Percentiles rank a stretch among this genome's conserved stretches.
phyloP scores from a whole-genome alignment of 2,888 invertebrate species.

The Amphipoea lucens region DNA sequence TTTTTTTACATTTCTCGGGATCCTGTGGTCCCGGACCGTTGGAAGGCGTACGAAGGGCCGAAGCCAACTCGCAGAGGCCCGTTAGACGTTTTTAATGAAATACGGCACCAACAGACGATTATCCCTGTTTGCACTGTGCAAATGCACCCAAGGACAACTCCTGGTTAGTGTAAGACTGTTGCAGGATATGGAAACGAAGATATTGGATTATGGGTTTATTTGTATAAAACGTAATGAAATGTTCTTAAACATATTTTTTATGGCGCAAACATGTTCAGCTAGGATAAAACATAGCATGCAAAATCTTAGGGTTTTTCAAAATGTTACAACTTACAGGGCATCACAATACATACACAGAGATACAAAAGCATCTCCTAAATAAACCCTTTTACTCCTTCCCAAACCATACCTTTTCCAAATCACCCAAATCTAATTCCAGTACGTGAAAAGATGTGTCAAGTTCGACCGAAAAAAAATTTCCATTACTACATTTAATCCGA shows the following conservation, averaged over 20 bases:
- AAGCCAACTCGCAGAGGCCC: too few species aligned
- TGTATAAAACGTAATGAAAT: background rate
- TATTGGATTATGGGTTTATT: background rate
- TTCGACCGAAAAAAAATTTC: constrained; percentile 21
- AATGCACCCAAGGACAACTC: too few species aligned
- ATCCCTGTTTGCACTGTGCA: too few species aligned
- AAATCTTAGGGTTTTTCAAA: background rate
- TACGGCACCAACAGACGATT: too few species aligned
- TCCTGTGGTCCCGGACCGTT: too few species aligned
- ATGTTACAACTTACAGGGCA: background rate
- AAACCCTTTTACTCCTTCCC: background rate
- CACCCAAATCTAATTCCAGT: constrained; percentile 11
- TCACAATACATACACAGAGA: background rate
- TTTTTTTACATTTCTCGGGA: too few species aligned
- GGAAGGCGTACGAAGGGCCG: too few species aligned
- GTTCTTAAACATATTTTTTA: background rate
- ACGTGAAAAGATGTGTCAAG: constrained; percentile 39
- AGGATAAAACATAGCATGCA: background rate
- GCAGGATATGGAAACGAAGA: too few species aligned
- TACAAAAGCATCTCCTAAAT: background rate
- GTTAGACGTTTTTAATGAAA: too few species aligned
- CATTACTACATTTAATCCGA: constrained; percentile 41
- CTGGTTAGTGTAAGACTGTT: too few species aligned
- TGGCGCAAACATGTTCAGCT: too few species aligned
- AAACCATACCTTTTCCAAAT: constrained; percentile 13